These are phyloP conservation scores for Chrosomus eos DNA, from an alignment of 2,797 vertebrate genomes.

Conservation along the genomic window DNA sequence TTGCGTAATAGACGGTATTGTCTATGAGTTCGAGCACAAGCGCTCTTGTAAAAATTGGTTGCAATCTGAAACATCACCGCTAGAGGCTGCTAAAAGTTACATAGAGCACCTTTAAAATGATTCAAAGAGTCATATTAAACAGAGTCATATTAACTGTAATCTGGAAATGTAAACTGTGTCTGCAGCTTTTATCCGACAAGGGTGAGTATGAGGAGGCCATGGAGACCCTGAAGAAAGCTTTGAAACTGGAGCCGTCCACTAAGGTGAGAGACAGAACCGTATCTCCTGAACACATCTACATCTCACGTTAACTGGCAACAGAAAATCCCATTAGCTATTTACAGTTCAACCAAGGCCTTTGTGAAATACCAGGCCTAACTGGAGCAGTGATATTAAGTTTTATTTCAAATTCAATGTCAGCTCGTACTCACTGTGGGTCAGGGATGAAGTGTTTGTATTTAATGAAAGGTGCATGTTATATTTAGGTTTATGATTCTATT, in stretches of 20 bases:
- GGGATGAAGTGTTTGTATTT: slow-evolving; percentile 8
- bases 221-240: slow-evolving; percentile 80
- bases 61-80: too few species aligned
- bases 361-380: slow-evolving; percentile 18
- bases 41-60: too few species aligned
- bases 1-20: too few species aligned
- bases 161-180: slow-evolving; percentile 55
- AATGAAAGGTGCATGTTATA: slow-evolving; percentile 15
- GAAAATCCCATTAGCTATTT: slow-evolving; percentile 26
- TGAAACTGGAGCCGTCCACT: slow-evolving; percentile 85
- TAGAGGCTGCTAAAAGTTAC: too few species aligned
- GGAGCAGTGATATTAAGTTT: neutral
- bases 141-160: slow-evolving; percentile 3
- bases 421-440: neutral
- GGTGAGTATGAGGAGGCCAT: slow-evolving; percentile 82
- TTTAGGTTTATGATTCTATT: slow-evolving; percentile 35
- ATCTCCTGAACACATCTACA: slow-evolving; percentile 29
- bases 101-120: too few species aligned
- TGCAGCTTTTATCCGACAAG: slow-evolving; percentile 84
- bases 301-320: slow-evolving; percentile 20
- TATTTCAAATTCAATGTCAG: slow-evolving; percentile 32
- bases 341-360: slow-evolving; percentile 36
- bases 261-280: slow-evolving; percentile 76
- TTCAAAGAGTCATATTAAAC: too few species aligned
- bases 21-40: too few species aligned